Evolutionary conservation across 2,888 invertebrate species (phyloP).

Genomic region (Clanis bilineata): DNA sequence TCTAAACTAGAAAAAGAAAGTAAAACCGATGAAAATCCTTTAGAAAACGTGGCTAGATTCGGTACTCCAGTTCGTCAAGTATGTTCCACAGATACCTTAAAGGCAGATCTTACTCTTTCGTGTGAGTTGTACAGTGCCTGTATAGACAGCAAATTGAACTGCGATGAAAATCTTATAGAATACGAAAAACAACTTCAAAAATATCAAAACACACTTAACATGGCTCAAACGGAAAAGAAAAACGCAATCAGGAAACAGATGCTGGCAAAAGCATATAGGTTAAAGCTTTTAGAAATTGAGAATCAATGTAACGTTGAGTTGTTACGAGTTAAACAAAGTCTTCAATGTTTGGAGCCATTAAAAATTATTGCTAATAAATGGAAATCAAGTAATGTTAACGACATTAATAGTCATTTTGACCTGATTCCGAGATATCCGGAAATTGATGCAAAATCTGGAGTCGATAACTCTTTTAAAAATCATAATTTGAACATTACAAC

Average conservation of each 20-base stretch:
- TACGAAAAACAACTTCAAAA: constrained; percentile 73
- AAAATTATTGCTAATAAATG: constrained; percentile 68
- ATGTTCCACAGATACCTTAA: constrained; percentile 28
- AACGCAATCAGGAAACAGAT: constrained; percentile 74
- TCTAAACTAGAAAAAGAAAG: constrained; percentile 54
- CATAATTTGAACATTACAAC: constrained; percentile 23
- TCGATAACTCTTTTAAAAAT: constrained; percentile 44
- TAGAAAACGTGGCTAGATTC: constrained; percentile 23
- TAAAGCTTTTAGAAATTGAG: constrained; percentile 73
- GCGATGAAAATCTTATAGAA: constrained; percentile 66
- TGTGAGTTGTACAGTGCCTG: constrained; percentile 47
- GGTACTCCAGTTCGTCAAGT: constrained; percentile 26
- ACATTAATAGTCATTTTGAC: constrained; percentile 59
- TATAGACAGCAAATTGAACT: constrained; percentile 59
- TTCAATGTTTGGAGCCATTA: constrained; percentile 72
- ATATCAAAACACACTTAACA: constrained; percentile 69
- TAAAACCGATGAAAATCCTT: constrained; percentile 27
- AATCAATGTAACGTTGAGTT: constrained; percentile 76
- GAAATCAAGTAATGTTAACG: constrained; percentile 54
- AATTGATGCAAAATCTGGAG: constrained; percentile 44
- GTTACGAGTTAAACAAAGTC: constrained; percentile 68
- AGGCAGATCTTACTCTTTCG: constrained; percentile 29
- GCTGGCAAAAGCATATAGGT: constrained; percentile 69
- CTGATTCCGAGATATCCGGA: constrained; percentile 65
- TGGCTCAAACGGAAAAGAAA: constrained; percentile 74